phyloP scores from a whole-genome alignment of 2,113 vertebrate species.

The Python bivittatus region DNA sequence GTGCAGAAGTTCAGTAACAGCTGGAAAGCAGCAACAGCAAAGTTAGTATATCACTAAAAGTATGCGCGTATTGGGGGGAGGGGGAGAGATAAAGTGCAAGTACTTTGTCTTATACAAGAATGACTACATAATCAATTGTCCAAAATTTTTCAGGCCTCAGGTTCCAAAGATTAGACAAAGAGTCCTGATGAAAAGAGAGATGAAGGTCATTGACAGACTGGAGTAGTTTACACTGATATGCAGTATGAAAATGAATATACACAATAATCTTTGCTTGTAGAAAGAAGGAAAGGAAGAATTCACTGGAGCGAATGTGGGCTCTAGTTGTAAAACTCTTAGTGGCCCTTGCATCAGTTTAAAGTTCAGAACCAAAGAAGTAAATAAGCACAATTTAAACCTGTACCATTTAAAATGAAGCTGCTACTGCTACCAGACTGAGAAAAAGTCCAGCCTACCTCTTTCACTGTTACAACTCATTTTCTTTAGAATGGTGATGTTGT shows the following conservation, averaged over 20 bases:
- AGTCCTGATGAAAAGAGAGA: slow-evolving; percentile 10
- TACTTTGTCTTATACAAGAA: slow-evolving; percentile 23
- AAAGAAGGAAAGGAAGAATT: neutral
- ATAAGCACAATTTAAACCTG: neutral
- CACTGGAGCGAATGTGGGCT: neutral
- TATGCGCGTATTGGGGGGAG: neutral
- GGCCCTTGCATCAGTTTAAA: slow-evolving; percentile 15
- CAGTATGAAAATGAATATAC: neutral
- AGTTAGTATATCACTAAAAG: slow-evolving; percentile 28
- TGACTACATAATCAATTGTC: neutral
- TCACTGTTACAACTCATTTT: neutral
- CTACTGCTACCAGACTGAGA: neutral
- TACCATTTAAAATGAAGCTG: neutral
- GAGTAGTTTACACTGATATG: neutral
- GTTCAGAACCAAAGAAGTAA: neutral
- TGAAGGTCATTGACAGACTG: neutral
- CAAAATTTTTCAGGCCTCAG: slow-evolving; percentile 1
- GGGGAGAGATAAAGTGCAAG: neutral
- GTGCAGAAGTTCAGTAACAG: slow-evolving; percentile 75
- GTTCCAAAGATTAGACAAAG: slow-evolving; percentile 2
- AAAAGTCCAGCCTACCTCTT: neutral
- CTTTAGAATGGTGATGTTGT: neutral
- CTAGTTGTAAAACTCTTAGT: slow-evolving; percentile 13
- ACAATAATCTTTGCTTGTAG: neutral
- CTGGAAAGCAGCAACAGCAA: slow-evolving; percentile 69